Base-by-base conservation (phyloP, 2,888 invertebrate genomes). In the Hedychridium roseum region DNA sequence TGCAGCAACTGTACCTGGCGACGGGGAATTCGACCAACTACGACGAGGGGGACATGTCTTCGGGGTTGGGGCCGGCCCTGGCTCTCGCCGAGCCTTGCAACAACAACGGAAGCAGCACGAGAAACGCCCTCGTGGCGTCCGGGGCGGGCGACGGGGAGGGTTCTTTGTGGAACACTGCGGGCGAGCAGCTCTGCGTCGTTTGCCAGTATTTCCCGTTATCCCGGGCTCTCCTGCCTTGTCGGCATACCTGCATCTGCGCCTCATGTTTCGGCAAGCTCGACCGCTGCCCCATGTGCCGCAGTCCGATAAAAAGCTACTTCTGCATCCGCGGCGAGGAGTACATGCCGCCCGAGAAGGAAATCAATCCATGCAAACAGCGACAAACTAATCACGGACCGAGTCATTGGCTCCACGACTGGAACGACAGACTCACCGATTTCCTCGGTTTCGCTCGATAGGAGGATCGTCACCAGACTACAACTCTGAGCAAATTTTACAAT, bases 221-320 rank as follows among this genome's bases (percentile, higher is more conserved):
- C 1, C 83, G 91, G 57, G 93, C 91, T 26, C 80, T 94, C 44
- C 81, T 94, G 68, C 93, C 93, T 0, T 94, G 93, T 81, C 83
- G 86, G 12, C 93, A 94, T 80, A 91, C 92, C 2, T 93, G 93
- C 68, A 87, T 92, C 26, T 94, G 94, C 77, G 87, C 88, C 16
- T 83, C 86, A 34, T 94, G 93, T 73, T 88, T 92, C 71, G 85
- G 86, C 34, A 90, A 90, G 74, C 80, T 94, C 59, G 90, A 91
- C 75, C 86, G 89, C 62, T 94, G 94, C 74, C 94, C 94, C 14
- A 91, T 94, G 83, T 94, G 94, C 80, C 85, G 93, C 50, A 88
- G 90, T 62, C 87, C 86, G 31, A 92, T 93, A 68, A 88, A 88
- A 60, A 89, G 89, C 68, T 92, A 91, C 82, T 93, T 93, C 82